Evolutionary conservation across 2,888 invertebrate genomes (phyloP), one percentile per base, ranked within the genome.

Genomic region (Busseola fusca): DNA sequence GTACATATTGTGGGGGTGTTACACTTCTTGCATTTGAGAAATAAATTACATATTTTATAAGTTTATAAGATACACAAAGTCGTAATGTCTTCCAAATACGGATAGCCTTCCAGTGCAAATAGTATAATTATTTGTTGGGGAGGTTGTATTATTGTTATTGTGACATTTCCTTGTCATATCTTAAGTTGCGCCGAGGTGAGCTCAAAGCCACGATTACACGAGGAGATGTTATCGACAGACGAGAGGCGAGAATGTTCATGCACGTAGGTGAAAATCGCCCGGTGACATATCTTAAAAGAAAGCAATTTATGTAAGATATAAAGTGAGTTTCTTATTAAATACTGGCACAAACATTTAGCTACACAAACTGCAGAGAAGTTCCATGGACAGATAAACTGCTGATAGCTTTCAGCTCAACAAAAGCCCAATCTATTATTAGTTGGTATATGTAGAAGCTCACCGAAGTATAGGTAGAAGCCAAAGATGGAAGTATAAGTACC

Each of bases 21-120:
- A 71, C 45, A 78, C 25, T 82, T 82, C 56, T 56, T 40, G 69
- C 52, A 48, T 73, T 73, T 69, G 56, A 64, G 69, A 73, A 69
- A 73, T 73, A 69, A 78, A 78, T 45, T 57, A 73, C 27, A 69
- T 48, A 81, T 65, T 78, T 79, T 78, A 68, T 64, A 54, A 66
- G 73, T 69, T 65, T 50, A 52, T 73, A 56, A 48, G 40, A 50
- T 66, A 64, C 40, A 45, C 54, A 68, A 37, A 68, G 45, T 64
- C 56, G 34, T 82, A 34, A 77, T 65, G 34, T 57, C 27, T 63
- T 73, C 65, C 66, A 60, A 73, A 73, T 82, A 78, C 14, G 78
- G 68, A 64, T 52, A 64, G 40, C 25, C 30, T 52, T 67, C 45
- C 57, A 18, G 48, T 56, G 54, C 42, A 52, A 81, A 68, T 69